These are phyloP conservation scores for Calliopum simillimum DNA, from an alignment of 2,888 invertebrate species.

Conservation along the genomic window DNA sequence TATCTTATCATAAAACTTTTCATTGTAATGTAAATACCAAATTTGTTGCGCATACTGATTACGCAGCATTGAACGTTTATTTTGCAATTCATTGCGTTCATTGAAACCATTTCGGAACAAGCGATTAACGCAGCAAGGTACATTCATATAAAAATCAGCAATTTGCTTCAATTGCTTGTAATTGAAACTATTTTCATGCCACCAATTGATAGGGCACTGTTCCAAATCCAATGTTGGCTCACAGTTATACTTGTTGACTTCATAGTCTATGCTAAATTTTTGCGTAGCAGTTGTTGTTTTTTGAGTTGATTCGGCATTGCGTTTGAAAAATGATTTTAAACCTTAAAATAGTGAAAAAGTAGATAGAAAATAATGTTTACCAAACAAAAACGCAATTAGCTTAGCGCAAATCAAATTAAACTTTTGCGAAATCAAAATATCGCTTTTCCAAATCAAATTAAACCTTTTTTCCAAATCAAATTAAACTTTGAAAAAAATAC, in stretches of 20 bases:
- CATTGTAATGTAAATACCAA: slow-evolving; percentile 48
- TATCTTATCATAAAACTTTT: slow-evolving; percentile 31
- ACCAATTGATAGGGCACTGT: slow-evolving; percentile 57
- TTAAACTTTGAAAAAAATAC: too few relatives aligned
- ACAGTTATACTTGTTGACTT: slow-evolving; percentile 51
- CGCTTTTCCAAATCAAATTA: too few relatives aligned
- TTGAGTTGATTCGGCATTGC: slow-evolving; percentile 26
- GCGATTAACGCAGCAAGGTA: slow-evolving; percentile 52
- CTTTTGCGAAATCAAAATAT: too few relatives aligned
- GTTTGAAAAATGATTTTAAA: slow-evolving; percentile 52
- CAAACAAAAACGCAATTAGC: too few relatives aligned
- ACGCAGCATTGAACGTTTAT: slow-evolving; percentile 33
- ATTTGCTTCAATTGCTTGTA: slow-evolving; percentile 52
- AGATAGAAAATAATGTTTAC: not conserved
- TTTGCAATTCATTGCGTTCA: slow-evolving; percentile 30
- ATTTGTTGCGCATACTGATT: slow-evolving; percentile 35
- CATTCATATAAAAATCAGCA: slow-evolving; percentile 51
- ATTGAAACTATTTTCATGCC: slow-evolving; percentile 50
- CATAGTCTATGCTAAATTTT: slow-evolving; percentile 49
- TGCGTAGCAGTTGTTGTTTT: slow-evolving; percentile 27
- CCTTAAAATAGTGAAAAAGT: slow-evolving; percentile 42
- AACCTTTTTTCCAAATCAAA: too few relatives aligned
- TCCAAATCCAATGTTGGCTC: slow-evolving; percentile 53
- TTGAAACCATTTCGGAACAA: slow-evolving; percentile 40
- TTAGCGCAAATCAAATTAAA: too few relatives aligned